A percentile compares a stretch with the other conserved stretches of the same genome.
phyloP scores from a whole-genome alignment of 2,113 vertebrate species.

The Lampris incognitus region DNA sequence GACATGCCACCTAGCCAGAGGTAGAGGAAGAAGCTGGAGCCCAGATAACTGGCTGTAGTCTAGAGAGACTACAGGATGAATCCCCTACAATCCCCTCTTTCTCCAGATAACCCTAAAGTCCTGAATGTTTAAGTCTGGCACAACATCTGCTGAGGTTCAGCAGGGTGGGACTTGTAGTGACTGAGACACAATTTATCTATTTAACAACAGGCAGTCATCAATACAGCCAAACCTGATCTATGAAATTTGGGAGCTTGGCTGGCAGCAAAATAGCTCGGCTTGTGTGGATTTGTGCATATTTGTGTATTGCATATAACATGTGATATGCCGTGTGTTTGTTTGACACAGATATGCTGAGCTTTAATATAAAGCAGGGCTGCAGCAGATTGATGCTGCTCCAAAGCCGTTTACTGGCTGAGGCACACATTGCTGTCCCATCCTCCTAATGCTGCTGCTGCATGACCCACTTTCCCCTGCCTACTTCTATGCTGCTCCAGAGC shows the following conservation, averaged over 20 bases:
- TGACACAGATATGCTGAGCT: conserved; percentile 38
- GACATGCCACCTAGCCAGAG: not conserved
- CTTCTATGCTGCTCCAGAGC: conserved; percentile 53
- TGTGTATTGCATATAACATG: conserved; percentile 6
- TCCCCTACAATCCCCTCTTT: not conserved
- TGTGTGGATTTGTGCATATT: conserved; percentile 3
- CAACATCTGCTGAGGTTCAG: not conserved
- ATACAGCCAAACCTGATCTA: not conserved
- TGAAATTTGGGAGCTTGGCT: not conserved
- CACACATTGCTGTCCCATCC: conserved; percentile 70
- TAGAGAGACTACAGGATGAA: not conserved
- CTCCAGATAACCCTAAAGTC: not conserved
- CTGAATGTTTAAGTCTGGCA: conserved; percentile 19
- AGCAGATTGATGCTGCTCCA: conserved; percentile 58
- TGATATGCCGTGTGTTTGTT: conserved; percentile 17
- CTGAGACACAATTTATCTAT: not conserved
- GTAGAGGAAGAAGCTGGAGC: not conserved
- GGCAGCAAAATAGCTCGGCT: conserved; percentile 2
- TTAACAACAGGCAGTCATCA: not conserved
- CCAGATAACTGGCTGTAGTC: not conserved
- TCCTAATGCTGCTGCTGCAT: conserved; percentile 71
- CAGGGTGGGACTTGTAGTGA: not conserved
- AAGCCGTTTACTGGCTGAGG: conserved; percentile 72
- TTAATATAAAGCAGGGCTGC: conserved; percentile 39
- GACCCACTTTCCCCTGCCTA: conserved; percentile 79